Conservation (phyloP, 2,797 vertebrate genomes). For the Chaetophractus vellerosus region DNA sequence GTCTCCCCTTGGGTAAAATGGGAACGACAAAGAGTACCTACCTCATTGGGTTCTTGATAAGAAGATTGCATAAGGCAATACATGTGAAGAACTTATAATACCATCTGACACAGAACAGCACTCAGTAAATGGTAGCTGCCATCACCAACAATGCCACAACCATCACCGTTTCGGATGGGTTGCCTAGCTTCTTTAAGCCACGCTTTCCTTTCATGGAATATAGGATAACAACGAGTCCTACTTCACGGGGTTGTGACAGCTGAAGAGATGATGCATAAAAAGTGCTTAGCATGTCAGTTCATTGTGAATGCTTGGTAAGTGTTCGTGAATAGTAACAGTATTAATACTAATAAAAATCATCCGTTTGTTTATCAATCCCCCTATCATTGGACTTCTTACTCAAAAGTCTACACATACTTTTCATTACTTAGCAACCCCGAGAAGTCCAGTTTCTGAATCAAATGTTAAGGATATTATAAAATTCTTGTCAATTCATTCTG, state of each 20-base stretch:
- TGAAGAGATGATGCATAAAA: neutral
- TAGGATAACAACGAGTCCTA: neutral
- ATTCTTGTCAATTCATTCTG: neutral
- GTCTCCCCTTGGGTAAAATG: slow-evolving; percentile 10
- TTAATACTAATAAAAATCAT: slow-evolving; percentile 1
- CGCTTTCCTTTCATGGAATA: neutral
- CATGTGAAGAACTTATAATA: neutral
- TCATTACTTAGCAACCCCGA: neutral
- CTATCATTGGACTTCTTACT: neutral
- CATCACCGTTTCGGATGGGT: neutral
- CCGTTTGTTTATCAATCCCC: neutral
- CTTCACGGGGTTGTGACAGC: neutral
- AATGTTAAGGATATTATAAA: neutral
- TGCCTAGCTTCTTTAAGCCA: neutral
- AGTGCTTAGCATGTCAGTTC: neutral
- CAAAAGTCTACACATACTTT: neutral
- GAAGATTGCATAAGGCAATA: neutral
- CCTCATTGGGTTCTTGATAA: neutral
- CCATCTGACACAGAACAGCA: neutral
- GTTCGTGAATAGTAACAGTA: neutral
- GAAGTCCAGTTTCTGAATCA: slow-evolving; percentile 27
- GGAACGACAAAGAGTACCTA: neutral
- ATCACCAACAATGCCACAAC: neutral
- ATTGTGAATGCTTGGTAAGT: neutral
- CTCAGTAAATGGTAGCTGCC: neutral